Conservation (phyloP, 2,797 vertebrate species). For the Melopsittacus undulatus region DNA sequence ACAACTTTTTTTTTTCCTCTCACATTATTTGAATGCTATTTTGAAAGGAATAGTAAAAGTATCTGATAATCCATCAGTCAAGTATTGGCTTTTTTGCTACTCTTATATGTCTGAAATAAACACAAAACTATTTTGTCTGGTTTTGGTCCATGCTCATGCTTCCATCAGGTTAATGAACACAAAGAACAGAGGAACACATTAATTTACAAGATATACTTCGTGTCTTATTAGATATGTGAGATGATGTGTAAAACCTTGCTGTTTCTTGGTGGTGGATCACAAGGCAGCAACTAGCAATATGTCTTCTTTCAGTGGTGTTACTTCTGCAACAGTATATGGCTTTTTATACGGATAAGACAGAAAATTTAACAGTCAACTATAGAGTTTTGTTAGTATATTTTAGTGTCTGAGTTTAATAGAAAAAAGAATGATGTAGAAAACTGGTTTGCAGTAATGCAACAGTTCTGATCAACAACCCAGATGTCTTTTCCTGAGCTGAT, state of each 20-base stretch:
- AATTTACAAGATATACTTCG: neutral
- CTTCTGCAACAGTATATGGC: neutral
- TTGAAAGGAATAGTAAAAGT: neutral
- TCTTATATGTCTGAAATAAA: neutral
- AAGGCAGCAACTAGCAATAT: neutral
- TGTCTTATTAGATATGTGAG: neutral
- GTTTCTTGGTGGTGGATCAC: neutral
- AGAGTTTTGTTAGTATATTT: neutral
- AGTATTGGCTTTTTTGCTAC: neutral
- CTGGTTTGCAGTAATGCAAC: neutral
- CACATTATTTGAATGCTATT: neutral
- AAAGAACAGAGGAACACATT: neutral
- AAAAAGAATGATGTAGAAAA: neutral
- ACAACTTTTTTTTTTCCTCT: neutral
- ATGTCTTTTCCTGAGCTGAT: neutral
- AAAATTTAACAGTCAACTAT: neutral
- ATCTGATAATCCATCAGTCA: neutral
- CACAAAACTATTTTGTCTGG: neutral
- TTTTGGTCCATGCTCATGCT: neutral
- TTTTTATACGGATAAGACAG: neutral
- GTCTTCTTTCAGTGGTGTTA: neutral
- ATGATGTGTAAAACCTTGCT: neutral
- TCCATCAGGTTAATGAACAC: neutral
- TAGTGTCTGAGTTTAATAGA: neutral
- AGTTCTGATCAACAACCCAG: neutral